phyloP scores from a whole-genome alignment of 2,113 vertebrate genomes.

The Holacanthus passer region DNA sequence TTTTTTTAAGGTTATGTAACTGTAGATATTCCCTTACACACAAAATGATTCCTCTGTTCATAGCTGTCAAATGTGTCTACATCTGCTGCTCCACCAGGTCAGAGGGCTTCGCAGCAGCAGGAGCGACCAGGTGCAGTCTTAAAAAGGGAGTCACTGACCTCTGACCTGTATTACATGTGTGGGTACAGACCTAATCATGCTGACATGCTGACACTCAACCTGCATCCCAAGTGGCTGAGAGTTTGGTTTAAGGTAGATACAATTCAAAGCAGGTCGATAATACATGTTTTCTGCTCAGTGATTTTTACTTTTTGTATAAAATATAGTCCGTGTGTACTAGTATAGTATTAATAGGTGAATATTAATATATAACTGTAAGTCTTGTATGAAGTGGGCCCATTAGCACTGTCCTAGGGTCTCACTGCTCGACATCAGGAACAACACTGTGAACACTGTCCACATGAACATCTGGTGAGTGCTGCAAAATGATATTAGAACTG shows the following conservation, averaged over 20 bases:
- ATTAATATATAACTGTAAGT: no score
- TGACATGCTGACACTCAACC: neutral
- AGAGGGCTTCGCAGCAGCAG: conserved; percentile 11
- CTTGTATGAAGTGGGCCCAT: no score
- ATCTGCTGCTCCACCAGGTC: neutral
- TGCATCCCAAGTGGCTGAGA: neutral
- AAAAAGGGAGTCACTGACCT: neutral
- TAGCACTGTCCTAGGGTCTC: no score
- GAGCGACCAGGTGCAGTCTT: conserved; percentile 5
- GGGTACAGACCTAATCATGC: neutral
- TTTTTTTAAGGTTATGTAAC: neutral
- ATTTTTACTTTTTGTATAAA: no score
- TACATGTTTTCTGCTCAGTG: no score
- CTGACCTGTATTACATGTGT: neutral
- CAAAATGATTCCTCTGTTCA: neutral
- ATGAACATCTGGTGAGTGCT: no score
- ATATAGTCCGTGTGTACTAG: no score
- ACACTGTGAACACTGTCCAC: no score
- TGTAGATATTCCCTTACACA: neutral
- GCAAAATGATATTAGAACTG: no score
- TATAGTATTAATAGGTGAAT: no score
- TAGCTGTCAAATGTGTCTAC: neutral
- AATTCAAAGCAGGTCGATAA: neutral
- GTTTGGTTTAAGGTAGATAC: neutral
- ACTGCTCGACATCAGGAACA: no score